Evolutionary conservation across 1,140 invertebrate species (phyloP), one percentile per base, ranked within the genome.

Genomic region (Telenomus remus): DNA sequence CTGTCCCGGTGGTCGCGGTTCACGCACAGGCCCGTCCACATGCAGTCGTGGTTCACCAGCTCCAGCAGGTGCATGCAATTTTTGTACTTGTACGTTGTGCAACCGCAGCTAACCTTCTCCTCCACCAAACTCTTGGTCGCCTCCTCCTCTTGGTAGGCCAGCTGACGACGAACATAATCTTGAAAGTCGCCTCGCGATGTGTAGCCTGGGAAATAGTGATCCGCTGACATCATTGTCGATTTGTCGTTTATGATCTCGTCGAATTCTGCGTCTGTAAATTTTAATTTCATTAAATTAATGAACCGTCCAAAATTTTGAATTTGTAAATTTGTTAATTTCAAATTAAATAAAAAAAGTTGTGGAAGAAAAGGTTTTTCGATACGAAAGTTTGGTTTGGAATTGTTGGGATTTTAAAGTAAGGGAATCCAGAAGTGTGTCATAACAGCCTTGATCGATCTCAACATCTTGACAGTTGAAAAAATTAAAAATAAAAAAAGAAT

Each of bases 21-120:
- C 61, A 84, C 87, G 78, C 91, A 91, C 11, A 89, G 84, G 0
- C 91, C 91, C 0, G 91, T 90, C 92, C 91, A 93, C 92, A 92
- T 92, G 80, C 91, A 92, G 78, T 92, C 92, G 85, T 92, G 90
- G 70, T 90, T 90, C 12, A 88, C 77, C 5, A 91, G 86, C 79
- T 89, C 82, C 0, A 78, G 75, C 1, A 74, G 83, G 4, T 57
- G 61, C 46, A 66, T 68, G 14, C 78, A 81, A 13, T 73, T 68
- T 27, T 50, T 57, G 35, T 78, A 76, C 50, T 68, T 71, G 43
- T 77, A 78, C 2, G 57, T 43, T 44, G 34, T 6, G 5, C 12
- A 27, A 13, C 42, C 51, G 33, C 47, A 33, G 34, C 33, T 13
- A 2, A 12, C 13, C 12, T 44, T 48, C 61, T 69, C 44, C 46